Evolutionary conservation across 2,888 invertebrate species (phyloP).

Genomic region (Hemaris fuciformis): DNA sequence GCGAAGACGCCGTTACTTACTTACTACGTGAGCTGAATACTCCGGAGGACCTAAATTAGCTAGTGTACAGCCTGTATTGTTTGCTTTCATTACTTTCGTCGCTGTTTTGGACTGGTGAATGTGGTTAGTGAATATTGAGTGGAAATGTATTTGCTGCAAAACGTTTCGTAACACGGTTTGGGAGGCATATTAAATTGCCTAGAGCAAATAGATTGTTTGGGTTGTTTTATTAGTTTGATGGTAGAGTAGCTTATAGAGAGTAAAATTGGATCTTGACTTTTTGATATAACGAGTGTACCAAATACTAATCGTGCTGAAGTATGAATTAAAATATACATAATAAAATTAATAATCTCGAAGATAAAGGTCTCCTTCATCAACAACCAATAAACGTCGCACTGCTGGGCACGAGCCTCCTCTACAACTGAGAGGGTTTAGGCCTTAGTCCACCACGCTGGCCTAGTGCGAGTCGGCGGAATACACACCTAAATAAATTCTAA

Average conservation of each 20-base stretch:
- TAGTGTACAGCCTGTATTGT: slow-evolving; percentile 36
- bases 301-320: too few relatives aligned
- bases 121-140: not conserved
- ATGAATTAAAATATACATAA: too few relatives aligned
- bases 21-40: slow-evolving; percentile 66
- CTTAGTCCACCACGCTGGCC: too few relatives aligned
- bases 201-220: not conserved
- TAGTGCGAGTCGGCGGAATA: too few relatives aligned
- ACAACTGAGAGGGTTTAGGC: too few relatives aligned
- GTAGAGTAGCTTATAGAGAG: not conserved
- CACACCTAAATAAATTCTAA: too few relatives aligned
- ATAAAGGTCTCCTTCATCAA: too few relatives aligned
- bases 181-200: not conserved
- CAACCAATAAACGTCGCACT: too few relatives aligned
- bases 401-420: too few relatives aligned
- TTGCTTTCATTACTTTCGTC: slow-evolving; percentile 1
- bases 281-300: too few relatives aligned
- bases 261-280: too few relatives aligned
- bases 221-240: not conserved
- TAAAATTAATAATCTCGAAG: too few relatives aligned
- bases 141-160: not conserved
- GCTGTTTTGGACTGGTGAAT: not conserved
- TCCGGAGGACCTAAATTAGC: slow-evolving; percentile 62
- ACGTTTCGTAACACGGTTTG: not conserved
- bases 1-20: slow-evolving; percentile 76